Base-by-base conservation (phyloP, 2,888 invertebrate genomes). In the Coenonympha glycerion region DNA sequence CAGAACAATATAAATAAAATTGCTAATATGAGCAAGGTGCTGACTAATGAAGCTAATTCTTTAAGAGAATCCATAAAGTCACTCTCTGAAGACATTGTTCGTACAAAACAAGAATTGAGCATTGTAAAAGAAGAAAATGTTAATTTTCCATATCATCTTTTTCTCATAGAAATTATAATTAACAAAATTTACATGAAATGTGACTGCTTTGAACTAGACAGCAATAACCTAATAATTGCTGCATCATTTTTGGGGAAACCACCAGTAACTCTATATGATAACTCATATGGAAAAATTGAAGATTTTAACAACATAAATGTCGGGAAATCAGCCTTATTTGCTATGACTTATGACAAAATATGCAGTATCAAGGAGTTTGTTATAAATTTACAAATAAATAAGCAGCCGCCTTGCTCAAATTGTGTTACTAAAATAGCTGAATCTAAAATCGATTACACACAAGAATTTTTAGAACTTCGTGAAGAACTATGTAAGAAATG, bases 111-210 rank as follows among this genome's bases (percentile, higher is more conserved):
- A 55, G 74, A 76, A 37, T 53, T 78, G 8, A 58, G 59, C 2
- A 47, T 55, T 21, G 54, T 44, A 9, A 61, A 60, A 36, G 64
- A 71, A 18, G 65, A 65, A 45, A 73, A 76, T 56, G 75, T 79
- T 26, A 67, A 76, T 60, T 84, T 82, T 56, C 86, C 86, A 1
- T 85, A 86, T 60, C 86, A 86, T 50, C 65, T 87, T 18, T 87
- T 87, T 59, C 65, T 87, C 16, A 71, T 86, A 24, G 86, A 87
- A 73, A 64, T 87, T 28, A 76, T 87, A 30, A 68, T 87, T 28
- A 87, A 86, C 61, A 86, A 80, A 69, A 86, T 87, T 50, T 75
- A 82, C 53, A 86, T 86, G 86, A 87, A 86, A 55, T 87, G 86
- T 58, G 86, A 87, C 58, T 86, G 86, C 63, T 86, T 86, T 55